Base-by-base conservation (phyloP, 2,797 vertebrate genomes). In the Rhabdomys pumilio region DNA sequence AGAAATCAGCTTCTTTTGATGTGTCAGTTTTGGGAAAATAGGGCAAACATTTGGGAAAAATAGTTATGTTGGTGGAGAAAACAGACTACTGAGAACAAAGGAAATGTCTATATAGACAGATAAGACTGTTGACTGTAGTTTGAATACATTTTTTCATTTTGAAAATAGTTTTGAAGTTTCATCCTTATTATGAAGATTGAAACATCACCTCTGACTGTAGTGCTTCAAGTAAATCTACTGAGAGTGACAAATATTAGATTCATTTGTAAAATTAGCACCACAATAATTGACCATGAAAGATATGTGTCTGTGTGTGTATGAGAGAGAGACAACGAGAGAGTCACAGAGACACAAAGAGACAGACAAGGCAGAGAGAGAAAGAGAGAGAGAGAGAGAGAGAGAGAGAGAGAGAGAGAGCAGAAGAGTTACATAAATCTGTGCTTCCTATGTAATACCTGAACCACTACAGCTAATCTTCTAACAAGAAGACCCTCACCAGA, bases 341-440 rank as follows among this genome's bases (percentile, higher is more conserved):
- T 57, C 12, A 83, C 15, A 57, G 17, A 34, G 26, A 89, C 8
- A 77, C 44, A 63, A 10, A 14, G 6, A 29, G 38, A 75, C 3
- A 84, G 38, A 83, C 0, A 47, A 47, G 72, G 63, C 1, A 76
- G 15, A 10, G 3, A 50, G 47, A 73, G n/a, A 17, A 15, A 55
- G 38, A 44, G 26, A 55, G 24, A 29, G 57, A 61, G 38, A 34
- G 0, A 31, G 59, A 44, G 9, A 41, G 50, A 44, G 26, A 89
- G 29, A 22, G 12, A 50, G 38, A 63, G 8, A 11, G 15, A 38
- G 47, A 41, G 3, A 22, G 19, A 47, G 2, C 10, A 47, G 7
- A 34, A 57, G 47, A 65, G 41, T 41, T 29, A 2, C 3, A n/a
- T 31, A 20, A 15, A 0, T 8, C 29, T 31, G 2, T 2, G 34